Percentiles rank a stretch among this genome's conserved stretches.
These are phyloP conservation scores for Gastracanthus pulcherrimus DNA, from an alignment of 2,888 invertebrate species.

Conservation along the genomic window DNA sequence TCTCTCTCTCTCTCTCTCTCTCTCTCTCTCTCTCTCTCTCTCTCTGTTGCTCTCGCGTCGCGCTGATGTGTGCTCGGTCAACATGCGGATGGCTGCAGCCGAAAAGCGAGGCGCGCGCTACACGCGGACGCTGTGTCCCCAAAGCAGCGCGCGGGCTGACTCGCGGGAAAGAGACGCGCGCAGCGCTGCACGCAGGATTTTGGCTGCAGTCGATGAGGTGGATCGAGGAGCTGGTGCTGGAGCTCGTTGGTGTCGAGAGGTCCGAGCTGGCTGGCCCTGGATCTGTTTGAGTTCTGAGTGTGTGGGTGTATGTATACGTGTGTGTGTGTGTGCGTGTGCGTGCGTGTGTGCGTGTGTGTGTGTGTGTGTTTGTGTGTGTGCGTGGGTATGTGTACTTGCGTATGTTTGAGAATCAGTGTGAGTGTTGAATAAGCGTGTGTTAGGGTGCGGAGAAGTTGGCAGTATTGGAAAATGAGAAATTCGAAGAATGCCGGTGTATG, in stretches of 20 bases:
- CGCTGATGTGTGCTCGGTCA: constrained; percentile 8
- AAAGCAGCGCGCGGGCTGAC: too few relatives aligned
- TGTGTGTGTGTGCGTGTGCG: not conserved
- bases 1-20: not conserved
- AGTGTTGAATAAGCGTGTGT: not conserved
- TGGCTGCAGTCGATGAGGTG: not conserved
- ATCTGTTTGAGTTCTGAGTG: too few relatives aligned
- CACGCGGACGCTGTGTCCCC: too few relatives aligned
- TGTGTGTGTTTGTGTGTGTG: not conserved
- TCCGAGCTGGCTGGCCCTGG: not conserved
- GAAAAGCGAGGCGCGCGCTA: constrained; percentile 19
- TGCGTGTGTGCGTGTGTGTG: not conserved
- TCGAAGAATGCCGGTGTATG: constrained; percentile 19
- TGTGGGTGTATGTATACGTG: too few relatives aligned
- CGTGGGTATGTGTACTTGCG: not conserved
- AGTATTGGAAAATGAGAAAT: constrained; percentile 29
- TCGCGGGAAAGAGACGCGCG: too few relatives aligned
- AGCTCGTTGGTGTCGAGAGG: not conserved
- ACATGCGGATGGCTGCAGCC: constrained; percentile 10
- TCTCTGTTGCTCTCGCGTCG: constrained; percentile 51
- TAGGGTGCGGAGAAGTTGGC: not conserved
- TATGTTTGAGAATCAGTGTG: not conserved
- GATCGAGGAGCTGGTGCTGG: not conserved
- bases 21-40: constrained; percentile 58
- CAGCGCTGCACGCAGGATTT: not conserved